Evolutionary conservation across 2,888 invertebrate genomes (phyloP).

Genomic region (Petrolisthes manimaculis): DNA sequence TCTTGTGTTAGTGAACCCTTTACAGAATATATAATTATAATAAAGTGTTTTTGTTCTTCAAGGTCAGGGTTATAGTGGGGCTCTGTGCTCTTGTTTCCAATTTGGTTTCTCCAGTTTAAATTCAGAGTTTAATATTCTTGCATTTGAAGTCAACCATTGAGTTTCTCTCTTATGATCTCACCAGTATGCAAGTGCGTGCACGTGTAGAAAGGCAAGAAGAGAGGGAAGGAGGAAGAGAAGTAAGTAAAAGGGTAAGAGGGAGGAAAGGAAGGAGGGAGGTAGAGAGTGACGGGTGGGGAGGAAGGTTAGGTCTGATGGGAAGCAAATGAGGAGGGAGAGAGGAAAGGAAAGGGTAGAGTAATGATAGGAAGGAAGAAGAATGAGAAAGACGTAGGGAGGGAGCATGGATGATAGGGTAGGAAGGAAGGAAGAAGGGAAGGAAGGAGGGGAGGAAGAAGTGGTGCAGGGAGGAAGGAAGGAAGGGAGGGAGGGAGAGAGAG

Average conservation of each 20-base stretch:
- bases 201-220: not conserved
- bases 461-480: not conserved
- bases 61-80: too few species aligned
- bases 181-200: too few species aligned
- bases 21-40: too few species aligned
- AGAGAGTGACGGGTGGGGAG: not conserved
- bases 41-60: too few species aligned
- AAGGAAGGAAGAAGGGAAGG: not conserved
- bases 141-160: too few species aligned
- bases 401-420: not conserved
- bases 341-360: not conserved
- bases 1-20: too few species aligned
- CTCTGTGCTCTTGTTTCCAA: too few species aligned
- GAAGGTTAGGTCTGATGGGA: not conserved
- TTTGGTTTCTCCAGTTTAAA: too few species aligned
- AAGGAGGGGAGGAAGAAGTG: not conserved
- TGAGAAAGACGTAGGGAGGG: not conserved
- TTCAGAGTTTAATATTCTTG: too few species aligned
- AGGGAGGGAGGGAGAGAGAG: too few species aligned
- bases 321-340: not conserved
- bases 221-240: not conserved
- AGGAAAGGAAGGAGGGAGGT: not conserved
- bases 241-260: not conserved
- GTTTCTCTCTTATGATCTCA: too few species aligned
- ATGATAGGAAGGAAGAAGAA: not conserved